Evolutionary conservation across 2,797 vertebrate species (phyloP).

Genomic region (Coreius guichenoti): DNA sequence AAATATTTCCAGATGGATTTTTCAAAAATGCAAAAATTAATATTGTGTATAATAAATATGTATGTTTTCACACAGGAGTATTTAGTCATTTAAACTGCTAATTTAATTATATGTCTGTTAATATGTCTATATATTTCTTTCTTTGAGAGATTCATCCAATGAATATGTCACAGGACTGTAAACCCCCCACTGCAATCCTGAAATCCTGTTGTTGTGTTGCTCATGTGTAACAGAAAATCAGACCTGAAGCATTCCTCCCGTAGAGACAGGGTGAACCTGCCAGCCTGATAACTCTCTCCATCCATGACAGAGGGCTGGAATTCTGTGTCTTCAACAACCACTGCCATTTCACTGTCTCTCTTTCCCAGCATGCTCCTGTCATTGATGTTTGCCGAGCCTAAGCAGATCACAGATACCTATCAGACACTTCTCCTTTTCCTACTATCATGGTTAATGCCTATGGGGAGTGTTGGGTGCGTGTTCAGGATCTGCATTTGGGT

Average conservation of each 20-base stretch:
- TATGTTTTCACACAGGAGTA: background rate
- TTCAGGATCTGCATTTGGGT: background rate
- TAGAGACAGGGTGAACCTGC: conserved; percentile 60
- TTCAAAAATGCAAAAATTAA: background rate
- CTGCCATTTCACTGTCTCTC: conserved; percentile 63
- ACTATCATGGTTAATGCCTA: conserved; percentile 8
- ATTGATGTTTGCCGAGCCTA: conserved; percentile 65
- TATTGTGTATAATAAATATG: background rate
- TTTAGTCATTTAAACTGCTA: background rate
- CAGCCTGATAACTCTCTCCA: conserved; percentile 59
- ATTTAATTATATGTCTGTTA: background rate
- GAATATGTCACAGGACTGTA: background rate
- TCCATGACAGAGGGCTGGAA: conserved; percentile 61
- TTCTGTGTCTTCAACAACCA: conserved; percentile 61
- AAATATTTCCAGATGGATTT: background rate
- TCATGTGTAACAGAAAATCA: conserved; percentile 12
- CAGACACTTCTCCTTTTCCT: conserved; percentile 16
- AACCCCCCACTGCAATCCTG: background rate
- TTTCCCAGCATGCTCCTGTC: conserved; percentile 67
- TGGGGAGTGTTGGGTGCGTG: conserved; percentile 4
- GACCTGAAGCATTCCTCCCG: conserved; percentile 61
- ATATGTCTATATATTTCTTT: background rate
- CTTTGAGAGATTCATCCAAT: background rate
- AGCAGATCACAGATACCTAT: conserved; percentile 37
- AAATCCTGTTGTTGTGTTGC: conserved; percentile 1